Evolutionary conservation across 2,113 vertebrate species (phyloP).

Genomic region (Erythrocercus mccallii): DNA sequence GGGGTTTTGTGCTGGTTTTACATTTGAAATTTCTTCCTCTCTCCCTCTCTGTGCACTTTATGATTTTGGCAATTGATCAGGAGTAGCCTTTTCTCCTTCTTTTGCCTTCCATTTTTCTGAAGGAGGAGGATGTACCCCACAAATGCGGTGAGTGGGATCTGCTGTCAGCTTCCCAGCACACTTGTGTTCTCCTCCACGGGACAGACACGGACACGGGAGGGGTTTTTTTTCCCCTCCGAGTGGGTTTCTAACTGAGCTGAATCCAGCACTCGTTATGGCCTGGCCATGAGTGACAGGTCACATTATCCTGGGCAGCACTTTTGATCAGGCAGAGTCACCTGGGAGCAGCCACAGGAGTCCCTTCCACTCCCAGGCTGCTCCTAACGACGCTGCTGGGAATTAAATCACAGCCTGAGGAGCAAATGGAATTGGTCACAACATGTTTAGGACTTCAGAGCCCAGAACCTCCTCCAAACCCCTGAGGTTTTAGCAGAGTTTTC

Average conservation of each 20-base stretch:
- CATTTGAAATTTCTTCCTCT: not conserved
- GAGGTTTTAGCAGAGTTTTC: not conserved
- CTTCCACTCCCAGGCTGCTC: not conserved
- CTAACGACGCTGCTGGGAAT: not conserved
- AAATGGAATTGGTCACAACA: not conserved
- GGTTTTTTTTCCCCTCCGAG: not conserved
- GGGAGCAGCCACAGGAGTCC: not conserved
- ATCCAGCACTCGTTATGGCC: not conserved
- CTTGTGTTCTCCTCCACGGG: not conserved
- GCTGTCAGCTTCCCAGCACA: not conserved
- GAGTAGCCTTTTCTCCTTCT: not conserved
- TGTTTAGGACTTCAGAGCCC: not conserved
- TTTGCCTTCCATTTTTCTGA: not conserved
- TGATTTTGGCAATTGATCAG: not conserved
- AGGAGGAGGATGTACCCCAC: accelerated
- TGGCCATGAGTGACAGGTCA: not conserved
- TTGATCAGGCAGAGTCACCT: not conserved
- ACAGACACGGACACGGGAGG: not conserved
- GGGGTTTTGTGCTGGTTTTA: not conserved
- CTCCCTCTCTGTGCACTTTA: not conserved
- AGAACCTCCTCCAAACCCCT: not conserved
- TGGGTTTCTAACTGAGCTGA: not conserved
- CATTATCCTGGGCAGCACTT: not conserved
- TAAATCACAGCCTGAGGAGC: not conserved
- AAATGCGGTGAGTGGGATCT: not conserved